Evolutionary conservation across 1,140 invertebrate species (phyloP), one percentile per base, ranked within the genome.

Genomic region (Drosophila saltans): DNA sequence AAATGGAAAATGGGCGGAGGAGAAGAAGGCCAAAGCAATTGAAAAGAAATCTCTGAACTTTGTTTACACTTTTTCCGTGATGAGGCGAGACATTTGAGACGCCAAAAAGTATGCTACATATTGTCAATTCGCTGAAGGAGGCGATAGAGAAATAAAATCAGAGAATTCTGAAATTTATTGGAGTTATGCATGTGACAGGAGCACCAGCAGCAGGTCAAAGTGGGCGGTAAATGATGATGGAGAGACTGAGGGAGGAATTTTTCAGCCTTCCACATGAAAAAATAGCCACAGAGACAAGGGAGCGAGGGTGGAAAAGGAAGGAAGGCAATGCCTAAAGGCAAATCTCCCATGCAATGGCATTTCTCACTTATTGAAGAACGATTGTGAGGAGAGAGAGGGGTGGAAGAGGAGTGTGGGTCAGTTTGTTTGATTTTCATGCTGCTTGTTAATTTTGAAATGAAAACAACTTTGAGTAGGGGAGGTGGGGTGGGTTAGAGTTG

Each of bases 381-480:
- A 9, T 56, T 7, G 9, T 45, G 7, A 7, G 21, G 43, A 11
- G 40, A 6, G n/a, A 39, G 9, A n/a, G 21, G 40, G 1, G 33
- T 1, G 9, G n/a, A 1, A 3, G 2, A 26, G 52, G 26, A 2
- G 57, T 30, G 69, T n/a, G 77, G 77, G 84, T 88, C 77, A 89
- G 64, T 78, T 88, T 88, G 68, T 83, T 80, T 88, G 73, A 88
- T 88, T 89, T 59, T 73, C 84, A 58, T 48, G 73, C 73, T 69
- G 71, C 73, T 80, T 71, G 80, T 86, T 88, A 83, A 86, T 86
- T 82, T 88, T 68, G 48, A 74, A 78, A 80, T 80, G 64, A 72
- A 56, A 81, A 69, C 43, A 62, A 72, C 40, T 48, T 10, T 6
- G 55, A 43, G 66, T 16, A 28, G 43, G 43, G 72, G 56, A 9